phyloP scores from a whole-genome alignment of 2,113 vertebrate genomes.

The Gnathonemus longibarbis region DNA sequence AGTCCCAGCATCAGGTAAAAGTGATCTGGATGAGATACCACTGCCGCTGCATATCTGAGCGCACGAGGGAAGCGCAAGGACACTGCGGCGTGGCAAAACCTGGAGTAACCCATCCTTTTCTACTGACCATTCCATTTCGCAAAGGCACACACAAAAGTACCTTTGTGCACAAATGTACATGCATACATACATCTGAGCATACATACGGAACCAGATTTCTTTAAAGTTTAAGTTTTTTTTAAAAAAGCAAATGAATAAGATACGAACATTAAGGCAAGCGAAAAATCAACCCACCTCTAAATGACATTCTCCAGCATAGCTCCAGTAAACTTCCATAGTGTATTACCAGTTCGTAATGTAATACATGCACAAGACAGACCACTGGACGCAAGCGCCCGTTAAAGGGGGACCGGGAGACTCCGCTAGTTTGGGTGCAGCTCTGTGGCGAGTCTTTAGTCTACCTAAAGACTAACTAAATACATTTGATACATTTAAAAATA shows the following conservation, averaged over 20 bases:
- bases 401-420: background rate
- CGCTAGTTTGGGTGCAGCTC: background rate
- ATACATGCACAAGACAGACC: background rate
- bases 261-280: slow-evolving; percentile 7
- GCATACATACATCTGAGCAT: background rate
- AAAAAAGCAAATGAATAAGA: background rate
- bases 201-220: background rate
- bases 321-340: background rate
- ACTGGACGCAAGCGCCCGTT: background rate
- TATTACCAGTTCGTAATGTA: background rate
- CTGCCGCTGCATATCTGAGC: background rate
- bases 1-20: background rate
- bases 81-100: background rate
- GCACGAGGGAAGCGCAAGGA: background rate
- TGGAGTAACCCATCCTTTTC: background rate
- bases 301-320: background rate
- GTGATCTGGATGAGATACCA: background rate
- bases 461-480: background rate
- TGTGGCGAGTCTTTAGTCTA: background rate
- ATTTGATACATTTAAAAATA: background rate
- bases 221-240: background rate
- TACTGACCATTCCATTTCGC: background rate
- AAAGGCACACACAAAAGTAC: background rate
- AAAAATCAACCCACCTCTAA: background rate
- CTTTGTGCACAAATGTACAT: background rate